phyloP scores from a whole-genome alignment of 2,888 invertebrate genomes.

The Vanessa cardui region DNA sequence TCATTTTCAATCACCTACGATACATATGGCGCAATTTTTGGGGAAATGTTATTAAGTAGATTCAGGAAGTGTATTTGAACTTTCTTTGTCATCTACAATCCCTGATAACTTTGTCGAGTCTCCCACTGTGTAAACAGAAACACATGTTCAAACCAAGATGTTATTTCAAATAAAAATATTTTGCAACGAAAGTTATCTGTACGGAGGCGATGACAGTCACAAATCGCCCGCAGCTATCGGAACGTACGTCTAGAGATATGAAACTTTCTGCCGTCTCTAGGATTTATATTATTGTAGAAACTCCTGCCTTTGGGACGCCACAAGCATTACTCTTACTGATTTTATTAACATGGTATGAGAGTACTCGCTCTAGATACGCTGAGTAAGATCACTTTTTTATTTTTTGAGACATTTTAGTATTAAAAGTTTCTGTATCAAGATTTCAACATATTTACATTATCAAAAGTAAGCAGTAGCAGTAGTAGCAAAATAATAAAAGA shows the following conservation, averaged over 20 bases:
- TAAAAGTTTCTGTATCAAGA: too few species aligned
- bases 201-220: slow-evolving; percentile 22
- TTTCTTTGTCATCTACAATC: too few species aligned
- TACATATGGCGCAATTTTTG: too few species aligned
- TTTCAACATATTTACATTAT: too few species aligned
- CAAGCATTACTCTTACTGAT: neutral
- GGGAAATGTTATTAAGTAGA: too few species aligned
- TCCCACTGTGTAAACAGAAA: too few species aligned
- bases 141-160: neutral
- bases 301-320: slow-evolving; percentile 14
- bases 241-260: slow-evolving; percentile 50
- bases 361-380: neutral
- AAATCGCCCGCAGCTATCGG: slow-evolving; percentile 52
- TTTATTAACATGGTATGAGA: neutral
- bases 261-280: slow-evolving; percentile 44
- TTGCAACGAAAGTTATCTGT: slow-evolving; percentile 11
- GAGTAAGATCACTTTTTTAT: neutral
- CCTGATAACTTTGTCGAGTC: too few species aligned
- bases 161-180: slow-evolving; percentile 10
- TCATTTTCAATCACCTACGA: too few species aligned
- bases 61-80: too few species aligned
- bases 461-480: too few species aligned
- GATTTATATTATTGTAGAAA: slow-evolving; percentile 34
- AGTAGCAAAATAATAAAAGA: neutral
- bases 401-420: neutral